Conservation (phyloP, 2,888 invertebrate genomes). For the Dyspetes luteomarginatus region DNA sequence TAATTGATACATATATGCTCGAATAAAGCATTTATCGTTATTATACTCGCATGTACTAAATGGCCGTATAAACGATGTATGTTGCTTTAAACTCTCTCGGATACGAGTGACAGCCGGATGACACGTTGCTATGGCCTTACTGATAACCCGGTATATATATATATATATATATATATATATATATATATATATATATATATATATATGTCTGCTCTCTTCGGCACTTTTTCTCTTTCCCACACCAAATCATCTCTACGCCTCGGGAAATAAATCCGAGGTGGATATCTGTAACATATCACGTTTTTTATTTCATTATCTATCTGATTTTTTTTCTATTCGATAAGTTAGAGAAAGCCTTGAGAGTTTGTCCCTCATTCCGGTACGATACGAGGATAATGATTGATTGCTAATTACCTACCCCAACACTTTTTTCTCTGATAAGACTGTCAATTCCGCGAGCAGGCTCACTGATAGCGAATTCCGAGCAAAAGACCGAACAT, state of each 20-base stretch:
- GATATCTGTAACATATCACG: background rate
- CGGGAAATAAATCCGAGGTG: background rate
- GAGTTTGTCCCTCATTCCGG: background rate
- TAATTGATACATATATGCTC: background rate
- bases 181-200: too few species aligned
- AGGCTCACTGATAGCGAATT: background rate
- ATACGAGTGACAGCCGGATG: constrained; percentile 9
- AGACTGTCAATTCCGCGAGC: background rate
- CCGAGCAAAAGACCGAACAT: constrained; percentile 4
- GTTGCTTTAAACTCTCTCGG: background rate
- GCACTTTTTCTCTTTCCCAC: background rate
- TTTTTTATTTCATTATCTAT: background rate
- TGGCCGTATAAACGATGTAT: background rate
- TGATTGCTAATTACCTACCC: constrained; percentile 56
- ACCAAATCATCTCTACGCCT: background rate
- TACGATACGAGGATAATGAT: background rate
- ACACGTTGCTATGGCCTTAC: constrained; percentile 58
- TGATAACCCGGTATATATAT: constrained; percentile 64
- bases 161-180: too few species aligned
- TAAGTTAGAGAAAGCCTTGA: background rate
- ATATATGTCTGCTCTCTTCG: constrained; percentile 8
- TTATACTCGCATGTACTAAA: background rate
- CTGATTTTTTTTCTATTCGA: background rate
- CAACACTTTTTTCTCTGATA: constrained; percentile 36
- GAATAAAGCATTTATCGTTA: background rate